Evolutionary conservation across 2,113 vertebrate species (phyloP), one percentile per base, ranked within the genome.

Genomic region (Mellivora capensis): DNA sequence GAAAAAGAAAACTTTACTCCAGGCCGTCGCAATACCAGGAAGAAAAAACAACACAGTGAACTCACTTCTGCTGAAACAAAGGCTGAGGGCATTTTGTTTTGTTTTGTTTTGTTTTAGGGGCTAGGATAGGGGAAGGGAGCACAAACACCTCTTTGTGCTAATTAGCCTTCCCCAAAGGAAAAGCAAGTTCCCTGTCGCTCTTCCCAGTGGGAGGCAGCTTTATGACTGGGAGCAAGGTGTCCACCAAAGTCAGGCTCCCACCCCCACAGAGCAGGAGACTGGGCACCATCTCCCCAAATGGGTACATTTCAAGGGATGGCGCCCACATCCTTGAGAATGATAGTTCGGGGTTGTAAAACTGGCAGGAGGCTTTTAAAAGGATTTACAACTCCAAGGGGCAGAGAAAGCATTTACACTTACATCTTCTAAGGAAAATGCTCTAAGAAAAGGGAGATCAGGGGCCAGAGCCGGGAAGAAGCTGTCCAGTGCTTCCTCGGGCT

Each of bases 21-120:
- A 27, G 47, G 5, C 7, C 47, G 10, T 7, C 11, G 9, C 6
- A 20, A 13, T 7, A 25, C 12, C 9, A 12, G 15, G 13, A 3
- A 80, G 44, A 81, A 14, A 37, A 6, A 7, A 62, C 52, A 44
- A n/a, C 4, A 0, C 2, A 1, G 39, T 42, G 29, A 49, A 15
- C 54, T 39, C 52, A 34, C 6, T 17, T 77, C 80, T 62, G 72
- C 8, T 18, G 54, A 54, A 18, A 31, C 54, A 29, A n/a, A 7
- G 10, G 15, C 25, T 31, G 2, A 21, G 21, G 31, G 17, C 0
- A 10, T 54, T 34, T 15, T 15, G 49, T 67, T 52, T 52, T 54
- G 54, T 57, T 57, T 57, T 57, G 54, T 23, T 57, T 34, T 69
- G 17, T 20, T 69, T 76, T 76, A 3, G n/a, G 74, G n/a, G 17